These are phyloP conservation scores for Myathropa florea DNA, from an alignment of 2,888 invertebrate genomes.

Conservation along the genomic window DNA sequence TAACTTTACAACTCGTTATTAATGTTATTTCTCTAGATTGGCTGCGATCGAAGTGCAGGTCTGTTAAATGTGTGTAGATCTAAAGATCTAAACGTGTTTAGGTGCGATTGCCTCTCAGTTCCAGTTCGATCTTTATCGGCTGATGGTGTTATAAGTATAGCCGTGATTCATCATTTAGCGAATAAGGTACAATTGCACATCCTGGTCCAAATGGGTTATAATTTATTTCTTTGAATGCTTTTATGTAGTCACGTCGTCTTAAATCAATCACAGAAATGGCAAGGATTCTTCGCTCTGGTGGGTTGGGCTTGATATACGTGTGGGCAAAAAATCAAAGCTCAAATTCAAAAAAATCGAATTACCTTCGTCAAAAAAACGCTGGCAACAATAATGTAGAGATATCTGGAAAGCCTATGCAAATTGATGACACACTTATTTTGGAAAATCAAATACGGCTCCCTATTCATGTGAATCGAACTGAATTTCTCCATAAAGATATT, in stretches of 20 bases:
- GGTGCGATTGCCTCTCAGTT: constrained; percentile 88
- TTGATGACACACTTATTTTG: constrained; percentile 23
- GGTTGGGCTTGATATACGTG: constrained; percentile 93
- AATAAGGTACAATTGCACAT: constrained; percentile 83
- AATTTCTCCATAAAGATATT: constrained; percentile 94
- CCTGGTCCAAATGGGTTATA: neutral
- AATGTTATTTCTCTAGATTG: constrained; percentile 83
- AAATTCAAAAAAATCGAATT: constrained; percentile 85
- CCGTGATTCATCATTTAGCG: constrained; percentile 97
- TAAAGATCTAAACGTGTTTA: constrained; percentile 86
- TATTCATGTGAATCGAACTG: constrained; percentile 94
- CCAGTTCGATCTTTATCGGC: constrained; percentile 86
- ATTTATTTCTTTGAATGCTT: neutral
- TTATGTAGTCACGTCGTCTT: constrained; percentile 85
- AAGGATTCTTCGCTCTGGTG: constrained; percentile 87
- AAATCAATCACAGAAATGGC: constrained; percentile 89
- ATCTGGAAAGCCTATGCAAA: constrained; percentile 56
- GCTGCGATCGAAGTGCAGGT: constrained; percentile 89
- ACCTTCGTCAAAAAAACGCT: constrained; percentile 85
- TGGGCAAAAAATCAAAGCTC: constrained; percentile 96
- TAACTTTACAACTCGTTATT: neutral
- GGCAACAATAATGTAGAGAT: constrained; percentile 80
- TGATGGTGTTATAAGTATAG: constrained; percentile 95
- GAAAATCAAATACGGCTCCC: constrained; percentile 80
- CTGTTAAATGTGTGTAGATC: constrained; percentile 85